Conservation (phyloP, 2,888 invertebrate genomes). For the Sialis lutaria region DNA sequence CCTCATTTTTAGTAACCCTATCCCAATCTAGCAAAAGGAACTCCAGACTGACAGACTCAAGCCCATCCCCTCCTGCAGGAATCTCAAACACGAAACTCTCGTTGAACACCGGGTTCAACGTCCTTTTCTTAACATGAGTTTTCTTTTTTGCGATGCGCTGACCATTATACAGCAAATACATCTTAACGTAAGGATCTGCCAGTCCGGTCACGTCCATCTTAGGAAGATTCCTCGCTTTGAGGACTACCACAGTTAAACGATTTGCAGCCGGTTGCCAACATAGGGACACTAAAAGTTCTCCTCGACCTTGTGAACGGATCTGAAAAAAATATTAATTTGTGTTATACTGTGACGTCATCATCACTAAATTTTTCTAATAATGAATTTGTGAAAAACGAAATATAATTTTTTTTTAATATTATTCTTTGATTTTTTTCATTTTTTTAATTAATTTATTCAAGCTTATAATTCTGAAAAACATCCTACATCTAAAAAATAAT, state of each 20-base stretch:
- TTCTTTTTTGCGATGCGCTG: slow-evolving; percentile 97
- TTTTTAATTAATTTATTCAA: no score
- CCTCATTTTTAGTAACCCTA: slow-evolving; percentile 95
- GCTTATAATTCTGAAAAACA: no score
- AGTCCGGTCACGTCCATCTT: slow-evolving; percentile 96
- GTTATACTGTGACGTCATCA: no score
- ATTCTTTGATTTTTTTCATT: no score
- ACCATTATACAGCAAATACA: slow-evolving; percentile 92
- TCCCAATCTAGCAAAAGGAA: slow-evolving; percentile 92
- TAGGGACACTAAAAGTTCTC: slow-evolving; percentile 86
- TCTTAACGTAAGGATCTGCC: slow-evolving; percentile 95
- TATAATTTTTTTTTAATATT: no score
- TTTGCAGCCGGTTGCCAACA: slow-evolving; percentile 98
- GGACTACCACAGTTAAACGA: slow-evolving; percentile 85
- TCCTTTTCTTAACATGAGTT: slow-evolving; percentile 96
- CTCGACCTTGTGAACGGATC: slow-evolving; percentile 86
- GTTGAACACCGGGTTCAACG: slow-evolving; percentile 95
- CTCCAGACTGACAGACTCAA: slow-evolving; percentile 72
- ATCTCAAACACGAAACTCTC: slow-evolving; percentile 98
- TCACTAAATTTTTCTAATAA: no score
- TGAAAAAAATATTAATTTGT: slow-evolving; percentile 27
- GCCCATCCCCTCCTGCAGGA: slow-evolving; percentile 56
- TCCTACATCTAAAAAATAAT: no score
- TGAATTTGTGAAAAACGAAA: no score
- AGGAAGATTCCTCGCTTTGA: slow-evolving; percentile 93